phyloP scores from a whole-genome alignment of 2,113 vertebrate species.

The Poicephalus gulielmi region DNA sequence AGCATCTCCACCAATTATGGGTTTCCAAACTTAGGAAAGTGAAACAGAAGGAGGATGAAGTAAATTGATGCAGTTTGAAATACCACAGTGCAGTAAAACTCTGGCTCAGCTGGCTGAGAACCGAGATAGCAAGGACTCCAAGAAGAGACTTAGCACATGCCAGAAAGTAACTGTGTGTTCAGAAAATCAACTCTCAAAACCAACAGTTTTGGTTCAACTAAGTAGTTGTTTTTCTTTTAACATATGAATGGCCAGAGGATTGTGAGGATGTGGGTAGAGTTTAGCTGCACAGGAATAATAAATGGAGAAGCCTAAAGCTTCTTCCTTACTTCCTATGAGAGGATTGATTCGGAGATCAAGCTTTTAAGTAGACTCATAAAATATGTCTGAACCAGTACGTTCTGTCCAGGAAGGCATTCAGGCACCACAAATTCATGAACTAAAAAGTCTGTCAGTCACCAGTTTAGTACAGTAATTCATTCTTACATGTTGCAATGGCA shows the following conservation, averaged over 20 bases:
- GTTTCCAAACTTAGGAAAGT: neutral
- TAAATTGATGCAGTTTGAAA: neutral
- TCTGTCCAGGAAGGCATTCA: neutral
- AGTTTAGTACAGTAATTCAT: conserved; percentile 18
- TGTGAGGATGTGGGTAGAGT: neutral
- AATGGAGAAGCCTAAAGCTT: neutral
- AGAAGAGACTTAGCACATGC: neutral
- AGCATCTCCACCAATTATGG: neutral
- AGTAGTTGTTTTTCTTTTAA: neutral
- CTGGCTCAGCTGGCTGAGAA: neutral
- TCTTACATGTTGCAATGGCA: neutral
- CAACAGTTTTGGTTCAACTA: neutral
- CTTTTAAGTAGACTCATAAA: neutral
- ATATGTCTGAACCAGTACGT: neutral
- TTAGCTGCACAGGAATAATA: neutral
- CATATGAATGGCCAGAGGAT: neutral
- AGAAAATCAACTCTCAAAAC: neutral
- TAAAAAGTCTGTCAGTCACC: neutral
- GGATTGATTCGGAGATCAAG: neutral
- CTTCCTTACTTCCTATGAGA: neutral
- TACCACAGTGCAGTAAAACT: neutral
- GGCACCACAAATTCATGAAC: neutral
- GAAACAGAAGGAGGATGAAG: neutral
- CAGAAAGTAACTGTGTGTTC: neutral
- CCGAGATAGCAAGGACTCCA: neutral